Base-by-base conservation (phyloP, 30 jellyfish, hydroid and myxozoan genomes). In the Turritopsis rubra region DNA sequence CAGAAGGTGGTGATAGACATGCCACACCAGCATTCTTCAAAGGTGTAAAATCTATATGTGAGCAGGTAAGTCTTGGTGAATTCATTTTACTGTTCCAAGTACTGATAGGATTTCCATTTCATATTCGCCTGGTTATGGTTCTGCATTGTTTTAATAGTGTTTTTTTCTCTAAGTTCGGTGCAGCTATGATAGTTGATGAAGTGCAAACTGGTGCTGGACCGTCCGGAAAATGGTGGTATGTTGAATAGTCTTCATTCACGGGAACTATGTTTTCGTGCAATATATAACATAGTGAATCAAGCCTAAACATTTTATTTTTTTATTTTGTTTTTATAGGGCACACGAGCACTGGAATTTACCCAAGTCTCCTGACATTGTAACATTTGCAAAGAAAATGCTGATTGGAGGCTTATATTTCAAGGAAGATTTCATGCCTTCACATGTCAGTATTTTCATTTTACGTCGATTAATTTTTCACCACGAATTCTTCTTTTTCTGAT, bases 1-100 rank as follows among this genome's bases (percentile, higher is more conserved):
- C 95, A 1, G 97, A 90, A 81, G 97, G 97, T 76, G 97, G 87
- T 19, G 87, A 80, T 52, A n/a, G 24, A 7, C 87, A 80, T 80
- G 87, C 87, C 4, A 52, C 29, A 0, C 28, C 83, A 8, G 16
- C 53, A 18, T 80, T 80, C 83, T 80, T 80, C 23, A 27, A 22
- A 53, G 87, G 87, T n/a, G 66, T 80, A 9, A 85, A 80, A 80
- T 85, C 85, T 7, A 80, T 80, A 24, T 31, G 66, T 9, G 21
- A 80, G 26, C 52, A 80, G 79, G 85, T 78, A 5, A 41, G 60
- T 41, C 9, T 41, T n/a, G n/a, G 24, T 17, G 72, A 17, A n/a
- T 60, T 60, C 18, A 18, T 60, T 18, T 60, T 60, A n/a, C 72
- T 60, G n/a, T 60, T 60, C n/a, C n/a, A n/a, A n/a, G n/a, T n/a